Base-by-base conservation (phyloP, 2,113 vertebrate genomes). In the Pteronura brasiliensis region DNA sequence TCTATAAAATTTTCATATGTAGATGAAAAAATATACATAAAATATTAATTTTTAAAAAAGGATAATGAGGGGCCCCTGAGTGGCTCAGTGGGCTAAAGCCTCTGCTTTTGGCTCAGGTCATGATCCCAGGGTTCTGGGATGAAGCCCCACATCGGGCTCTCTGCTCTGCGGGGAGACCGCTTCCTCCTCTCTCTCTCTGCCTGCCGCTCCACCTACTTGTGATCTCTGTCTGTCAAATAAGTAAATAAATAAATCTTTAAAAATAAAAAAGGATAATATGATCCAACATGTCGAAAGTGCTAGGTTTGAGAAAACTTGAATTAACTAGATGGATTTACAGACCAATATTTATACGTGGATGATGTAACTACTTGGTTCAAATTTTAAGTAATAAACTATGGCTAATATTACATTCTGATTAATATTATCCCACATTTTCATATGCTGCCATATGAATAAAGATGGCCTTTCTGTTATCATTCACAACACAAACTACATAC, bases 341-440 rank as follows among this genome's bases (percentile, higher is more conserved):
- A 55, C 42, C 76, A 92, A 57, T 87, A 93, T 88, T 81, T 93
- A 59, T 52, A 94, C 4, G 8, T 42, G 15, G 3, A 59, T 69
- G 55, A 81, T 89, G 88, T 88, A 92, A 44, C 9, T 85, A 52
- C 4, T n/a, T 0, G 55, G 67, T 57, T 82, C 11, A 93, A 80
- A 88, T 72, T 89, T 80, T 87, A 90, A 85, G 27, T 67, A 83
- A 47, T 79, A 39, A 96, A 96, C 49, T 84, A 67, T 87, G 25
- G n/a, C 6, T 85, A 88, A 81, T 88, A 65, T 81, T 83, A 27
- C 39, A 85, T 89, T 89, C 39, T 95, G 27, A 82, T 90, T 77
- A 85, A 67, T 42, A 82, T 42, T 31, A 91, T 6, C 55, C 91
- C 25, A 74, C 3, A 49, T 85, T 95, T 91, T 72, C 29, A 42